Base-by-base conservation (phyloP, 2,113 vertebrate genomes). In the Tauraco erythrolophus region DNA sequence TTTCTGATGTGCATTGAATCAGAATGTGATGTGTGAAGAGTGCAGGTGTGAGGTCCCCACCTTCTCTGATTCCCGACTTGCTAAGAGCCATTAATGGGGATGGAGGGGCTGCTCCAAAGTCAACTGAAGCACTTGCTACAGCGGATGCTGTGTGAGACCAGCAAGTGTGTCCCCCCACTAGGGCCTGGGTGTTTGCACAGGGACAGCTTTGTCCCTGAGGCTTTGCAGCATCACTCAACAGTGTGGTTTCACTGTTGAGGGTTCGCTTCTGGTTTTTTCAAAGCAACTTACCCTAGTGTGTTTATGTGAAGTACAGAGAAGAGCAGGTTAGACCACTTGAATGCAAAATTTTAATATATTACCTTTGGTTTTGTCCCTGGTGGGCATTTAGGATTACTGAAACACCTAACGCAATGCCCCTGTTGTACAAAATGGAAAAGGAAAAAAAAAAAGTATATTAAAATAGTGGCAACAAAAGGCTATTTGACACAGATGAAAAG, bases 291-390 rank as follows among this genome's bases (percentile, higher is more conserved):
- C 45, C 41, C 23, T 82, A 17, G n/a, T 84, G 48, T 75, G 8
- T 4, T 58, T 22, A 7, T 31, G 15, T 68, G 74, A 65, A 69
- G 19, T 33, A 61, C 22, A 54, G 53, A 78, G 33, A 46, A 65
- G 62, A 81, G 37, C 9, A 48, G 18, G 18, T 43, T 75, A 74
- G 46, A 23, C 16, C 61, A 28, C 10, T 89, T 61, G 57, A 48
- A 11, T 45, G 61, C 23, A 76, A 61, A 35, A 57, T 46, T 65
- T 75, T 25, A n/a, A 56, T 6, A 6, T 62, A 50, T 72, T 98
- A 99, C 99, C 99, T 99, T 99, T 17, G 91, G 19, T 92, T 98
- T 99, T 83, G 97, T 98, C 35, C 97, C 97, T 18, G 46, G 12
- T 3, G 99, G 99, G 84, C 99, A 99, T 41, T 70, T 89, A 11